These are phyloP conservation scores for Pterocles burchelli DNA, from an alignment of 2,113 vertebrate species.

Conservation along the genomic window DNA sequence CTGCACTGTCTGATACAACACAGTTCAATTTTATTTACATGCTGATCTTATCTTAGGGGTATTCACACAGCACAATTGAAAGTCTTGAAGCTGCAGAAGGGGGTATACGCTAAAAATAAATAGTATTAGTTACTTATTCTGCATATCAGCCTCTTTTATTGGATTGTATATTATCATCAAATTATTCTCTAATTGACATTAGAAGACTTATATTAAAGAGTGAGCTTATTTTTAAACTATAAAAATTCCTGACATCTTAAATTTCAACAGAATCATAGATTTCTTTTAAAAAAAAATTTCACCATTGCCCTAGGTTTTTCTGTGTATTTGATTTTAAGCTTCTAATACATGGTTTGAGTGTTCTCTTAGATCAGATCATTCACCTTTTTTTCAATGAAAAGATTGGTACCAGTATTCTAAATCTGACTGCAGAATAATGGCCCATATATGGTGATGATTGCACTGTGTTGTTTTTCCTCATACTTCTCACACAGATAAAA, in stretches of 20 bases:
- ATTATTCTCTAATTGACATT: background rate
- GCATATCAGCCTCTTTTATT: background rate
- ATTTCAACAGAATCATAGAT: background rate
- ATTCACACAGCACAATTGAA: background rate
- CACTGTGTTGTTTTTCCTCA: background rate
- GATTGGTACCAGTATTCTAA: background rate
- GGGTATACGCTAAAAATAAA: background rate
- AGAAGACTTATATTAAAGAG: background rate
- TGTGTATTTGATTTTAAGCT: constrained; percentile 10
- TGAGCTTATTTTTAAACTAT: background rate
- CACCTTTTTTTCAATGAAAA: background rate
- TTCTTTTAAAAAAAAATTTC: background rate
- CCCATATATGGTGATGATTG: background rate
- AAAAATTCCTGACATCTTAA: background rate
- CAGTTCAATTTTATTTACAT: background rate
- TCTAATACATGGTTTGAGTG: background rate
- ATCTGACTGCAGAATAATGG: constrained; percentile 13
- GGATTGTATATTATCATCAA: background rate
- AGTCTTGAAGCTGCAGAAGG: background rate
- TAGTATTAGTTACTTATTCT: background rate
- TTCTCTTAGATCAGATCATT: background rate
- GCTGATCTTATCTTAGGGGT: background rate
- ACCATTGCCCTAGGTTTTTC: background rate
- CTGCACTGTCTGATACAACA: background rate
- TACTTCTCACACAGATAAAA: constrained; percentile 22